Base-by-base conservation (phyloP, 2,797 vertebrate species). In the Pipistrellus kuhlii region DNA sequence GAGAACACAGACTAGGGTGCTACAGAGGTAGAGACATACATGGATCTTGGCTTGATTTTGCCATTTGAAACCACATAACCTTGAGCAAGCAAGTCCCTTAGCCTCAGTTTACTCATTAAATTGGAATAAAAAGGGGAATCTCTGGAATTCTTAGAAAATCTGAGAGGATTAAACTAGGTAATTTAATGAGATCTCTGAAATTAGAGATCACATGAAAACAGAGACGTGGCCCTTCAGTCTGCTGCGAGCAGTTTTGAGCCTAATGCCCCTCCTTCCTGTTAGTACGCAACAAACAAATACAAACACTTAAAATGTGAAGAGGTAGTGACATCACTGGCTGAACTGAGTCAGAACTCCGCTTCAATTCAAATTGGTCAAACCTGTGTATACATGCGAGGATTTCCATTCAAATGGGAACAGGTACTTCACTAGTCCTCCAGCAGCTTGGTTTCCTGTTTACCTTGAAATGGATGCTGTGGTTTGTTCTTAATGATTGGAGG, bases 371-470 rank as follows among this genome's bases (percentile, higher is more conserved):
- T 8, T 78, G 44, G 35, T 90, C n/a, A 62, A 71, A 78, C 44
- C 21, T 90, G 55, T 91, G 30, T 80, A 25, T 71, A 44, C 46
- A 66, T 78, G 41, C 27, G 38, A 93, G 10, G 25, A 82, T 88
- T 51, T 93, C 44, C 27, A 41, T 83, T 94, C 17, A 48, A 69
- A 48, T 41, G 77, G 48, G 82, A 91, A 93, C 12, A 62, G 59
- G 59, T 30, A 78, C 44, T 94, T 68, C 72, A 18, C 51, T 86
- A 35, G n/a, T 30, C 44, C 32, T 89, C 76, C 35, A 73, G 78
- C 25, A 91, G 75, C 53, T 76, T 78, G 41, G 53, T 90, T 97
- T 97, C 95, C 95, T 96, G 97, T 97, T 96, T 97, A 94, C 75
- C 64, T 85, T 88, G 82, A 95, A 82, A 72, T 91, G 59, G 71